Evolutionary conservation across 2,113 vertebrate genomes (phyloP).

Genomic region (Leucosticte australis): DNA sequence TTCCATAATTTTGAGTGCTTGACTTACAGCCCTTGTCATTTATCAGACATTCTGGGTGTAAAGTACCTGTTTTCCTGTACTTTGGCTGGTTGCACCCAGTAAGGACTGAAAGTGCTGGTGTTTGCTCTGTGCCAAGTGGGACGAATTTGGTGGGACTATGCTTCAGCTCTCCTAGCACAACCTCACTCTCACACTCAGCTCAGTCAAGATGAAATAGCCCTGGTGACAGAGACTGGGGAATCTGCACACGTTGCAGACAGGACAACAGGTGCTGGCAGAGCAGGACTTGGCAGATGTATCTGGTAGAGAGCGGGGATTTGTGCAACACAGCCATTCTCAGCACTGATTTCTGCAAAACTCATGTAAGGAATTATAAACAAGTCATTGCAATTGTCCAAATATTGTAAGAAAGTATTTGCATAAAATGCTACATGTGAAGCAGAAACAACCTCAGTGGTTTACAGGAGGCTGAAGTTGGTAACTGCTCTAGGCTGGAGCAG

Average conservation of each 20-base stretch:
- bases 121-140: neutral
- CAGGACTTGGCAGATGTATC: neutral
- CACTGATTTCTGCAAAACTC: neutral
- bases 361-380: neutral
- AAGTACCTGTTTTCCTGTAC: neutral
- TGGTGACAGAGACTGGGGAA: neutral
- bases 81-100: neutral
- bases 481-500: neutral
- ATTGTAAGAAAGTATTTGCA: conserved; percentile 34
- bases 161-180: neutral
- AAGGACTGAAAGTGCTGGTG: neutral
- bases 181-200: neutral
- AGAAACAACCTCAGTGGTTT: neutral
- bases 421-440: neutral
- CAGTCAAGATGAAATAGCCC: neutral
- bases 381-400: neutral
- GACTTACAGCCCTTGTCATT: neutral
- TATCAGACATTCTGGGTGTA: neutral
- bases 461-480: neutral
- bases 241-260: rapidly evolving
- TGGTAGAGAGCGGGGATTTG: neutral
- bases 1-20: neutral
- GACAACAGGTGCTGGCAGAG: neutral
- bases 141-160: neutral
- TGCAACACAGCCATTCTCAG: neutral